Conservation (phyloP, 2,797 vertebrate species). For the Astyanax mexicanus region DNA sequence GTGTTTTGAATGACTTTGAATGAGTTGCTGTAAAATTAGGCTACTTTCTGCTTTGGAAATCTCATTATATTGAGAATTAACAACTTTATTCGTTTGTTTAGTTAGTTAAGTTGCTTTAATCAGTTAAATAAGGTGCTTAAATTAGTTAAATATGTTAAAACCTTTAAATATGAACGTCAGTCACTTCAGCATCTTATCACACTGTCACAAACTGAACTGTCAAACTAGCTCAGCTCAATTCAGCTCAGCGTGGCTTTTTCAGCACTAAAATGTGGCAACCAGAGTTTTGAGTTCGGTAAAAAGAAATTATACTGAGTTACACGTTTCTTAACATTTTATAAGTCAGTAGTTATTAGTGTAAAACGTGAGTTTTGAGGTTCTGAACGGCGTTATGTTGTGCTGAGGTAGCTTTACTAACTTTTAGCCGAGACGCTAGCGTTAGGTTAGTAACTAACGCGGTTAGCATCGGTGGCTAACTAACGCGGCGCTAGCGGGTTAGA, state of each 20-base stretch:
- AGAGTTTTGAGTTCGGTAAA: background rate
- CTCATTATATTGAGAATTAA: too few relatives aligned
- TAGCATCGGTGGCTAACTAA: too few relatives aligned
- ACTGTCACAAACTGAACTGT: background rate
- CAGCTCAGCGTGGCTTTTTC: background rate
- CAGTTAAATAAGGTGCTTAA: too few relatives aligned
- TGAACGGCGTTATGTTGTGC: background rate
- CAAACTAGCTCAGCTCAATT: background rate
- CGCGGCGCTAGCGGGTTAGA: too few relatives aligned
- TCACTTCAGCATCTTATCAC: background rate
- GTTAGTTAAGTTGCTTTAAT: too few relatives aligned
- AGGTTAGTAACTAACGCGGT: slow-evolving; percentile 1
- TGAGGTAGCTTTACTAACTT: background rate
- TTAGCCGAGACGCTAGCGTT: background rate
- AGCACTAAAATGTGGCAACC: background rate
- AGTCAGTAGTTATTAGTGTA: too few relatives aligned
- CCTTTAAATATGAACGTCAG: too few relatives aligned
- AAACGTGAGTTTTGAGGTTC: background rate
- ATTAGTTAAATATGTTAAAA: too few relatives aligned
- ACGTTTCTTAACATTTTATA: background rate
- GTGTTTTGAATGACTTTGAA: too few relatives aligned
- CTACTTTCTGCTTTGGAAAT: too few relatives aligned
- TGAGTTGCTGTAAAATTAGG: too few relatives aligned
- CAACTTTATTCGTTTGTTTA: too few relatives aligned
- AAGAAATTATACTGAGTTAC: background rate